Evolutionary conservation across 2,113 vertebrate species (phyloP), one percentile per base, ranked within the genome.

Genomic region (Pseudorectes ferrugineus): DNA sequence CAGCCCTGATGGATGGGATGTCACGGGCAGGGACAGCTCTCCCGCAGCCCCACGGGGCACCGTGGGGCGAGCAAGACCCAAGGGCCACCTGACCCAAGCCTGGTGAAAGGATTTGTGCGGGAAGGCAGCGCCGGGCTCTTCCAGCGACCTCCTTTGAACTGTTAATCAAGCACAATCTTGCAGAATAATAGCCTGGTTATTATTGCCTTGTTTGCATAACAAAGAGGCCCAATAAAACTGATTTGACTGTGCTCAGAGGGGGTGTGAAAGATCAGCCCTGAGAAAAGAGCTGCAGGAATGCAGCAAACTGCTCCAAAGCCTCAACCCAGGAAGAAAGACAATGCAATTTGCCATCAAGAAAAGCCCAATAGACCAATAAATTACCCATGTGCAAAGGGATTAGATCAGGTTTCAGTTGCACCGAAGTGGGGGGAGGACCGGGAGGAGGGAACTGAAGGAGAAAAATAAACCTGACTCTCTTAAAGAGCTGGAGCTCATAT

Each of bases 321-420:
- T 59, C 90, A 97, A 89, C 96, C 96, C 97, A 88, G 97, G 98
- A 98, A 98, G 98, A 98, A 98, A 98, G 98, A 98, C 98, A 98
- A 98, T 98, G 98, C 97, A 98, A 98, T 98, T 97, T 98, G 98
- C 98, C 97, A 98, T 97, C 97, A 97, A 98, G 98, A 98, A 98
- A 98, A 98, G 97, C 97, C 98, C 98, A 98, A 98, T 95, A 98
- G 98, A 98, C 97, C 98, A 98, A 98, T 98, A 98, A 98, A 99
- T 98, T 98, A 98, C 98, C 97, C 95, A 89, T 96, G 96, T 97
- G 98, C 98, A 98, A 98, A 98, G 98, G 98, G 98, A 98, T 98
- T 97, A 98, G 98, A 96, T 98, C 98, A 94, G 98, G 98, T 98
- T 98, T 98, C 98, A 98, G 96, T 81, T 85, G 97, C 96, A 59